phyloP scores from a whole-genome alignment of 2,797 vertebrate species.

The Lithobates sylvaticus region DNA sequence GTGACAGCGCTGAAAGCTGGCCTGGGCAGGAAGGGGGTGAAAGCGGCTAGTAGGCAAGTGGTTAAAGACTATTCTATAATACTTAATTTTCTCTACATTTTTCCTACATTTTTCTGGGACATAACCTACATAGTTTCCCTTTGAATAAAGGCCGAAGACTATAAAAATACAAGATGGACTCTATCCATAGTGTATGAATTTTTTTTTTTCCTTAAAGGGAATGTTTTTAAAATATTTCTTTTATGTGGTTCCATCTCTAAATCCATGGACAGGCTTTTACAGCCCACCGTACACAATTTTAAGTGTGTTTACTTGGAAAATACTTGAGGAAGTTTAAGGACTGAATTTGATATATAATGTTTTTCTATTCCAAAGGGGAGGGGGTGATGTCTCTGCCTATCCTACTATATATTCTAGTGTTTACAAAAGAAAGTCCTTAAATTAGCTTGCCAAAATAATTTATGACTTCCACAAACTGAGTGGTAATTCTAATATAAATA shows the following conservation, averaged over 20 bases:
- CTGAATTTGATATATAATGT: conserved; percentile 50
- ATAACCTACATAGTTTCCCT: too few relatives aligned
- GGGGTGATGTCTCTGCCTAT: conserved; percentile 3
- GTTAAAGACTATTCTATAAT: too few relatives aligned
- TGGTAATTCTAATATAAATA: conserved; percentile 49
- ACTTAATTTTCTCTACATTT: too few relatives aligned
- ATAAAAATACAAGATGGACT: not conserved
- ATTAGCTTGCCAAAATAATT: conserved; percentile 49
- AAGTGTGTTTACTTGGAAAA: conserved; percentile 54
- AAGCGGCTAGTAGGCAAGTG: too few relatives aligned
- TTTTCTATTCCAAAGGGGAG: conserved; percentile 29
- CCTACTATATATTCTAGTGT: conserved; percentile 34
- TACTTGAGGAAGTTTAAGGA: conserved; percentile 44
- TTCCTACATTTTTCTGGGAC: too few relatives aligned
- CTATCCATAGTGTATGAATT: not conserved
- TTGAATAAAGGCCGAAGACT: too few relatives aligned
- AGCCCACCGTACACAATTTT: conserved; percentile 24
- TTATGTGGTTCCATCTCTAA: conserved; percentile 13
- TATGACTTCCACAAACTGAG: conserved; percentile 57
- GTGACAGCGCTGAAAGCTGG: too few relatives aligned
- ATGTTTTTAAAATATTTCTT: conserved; percentile 5
- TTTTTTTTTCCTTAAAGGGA: not conserved
- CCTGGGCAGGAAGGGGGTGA: too few relatives aligned
- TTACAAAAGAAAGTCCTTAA: conserved; percentile 48
- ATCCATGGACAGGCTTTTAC: conserved; percentile 12